phyloP scores from a whole-genome alignment of 2,888 invertebrate species.

The Conops quadrifasciatus region DNA sequence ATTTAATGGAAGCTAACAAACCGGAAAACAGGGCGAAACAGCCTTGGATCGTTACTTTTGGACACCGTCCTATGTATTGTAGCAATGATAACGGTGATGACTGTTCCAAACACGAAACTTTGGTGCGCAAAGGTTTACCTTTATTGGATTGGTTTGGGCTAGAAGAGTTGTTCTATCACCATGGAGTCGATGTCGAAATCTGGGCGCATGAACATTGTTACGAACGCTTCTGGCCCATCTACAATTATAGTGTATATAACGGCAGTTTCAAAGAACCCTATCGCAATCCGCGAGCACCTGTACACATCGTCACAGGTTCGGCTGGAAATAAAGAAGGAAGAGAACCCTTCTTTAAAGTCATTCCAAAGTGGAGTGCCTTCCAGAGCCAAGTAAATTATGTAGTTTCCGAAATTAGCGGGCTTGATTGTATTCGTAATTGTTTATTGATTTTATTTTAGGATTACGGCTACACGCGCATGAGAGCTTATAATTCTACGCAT shows the following conservation, averaged over 20 bases:
- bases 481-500: constrained; percentile 82
- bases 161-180: constrained; percentile 85
- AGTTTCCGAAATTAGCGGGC: background rate
- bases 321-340: constrained; percentile 87
- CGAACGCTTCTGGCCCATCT: constrained; percentile 94
- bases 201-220: constrained; percentile 99
- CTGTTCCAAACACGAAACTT: constrained; percentile 74
- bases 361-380: constrained; percentile 83
- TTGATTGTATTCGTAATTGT: background rate
- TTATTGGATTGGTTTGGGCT: constrained; percentile 74
- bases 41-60: constrained; percentile 86
- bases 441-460: constrained; percentile 66
- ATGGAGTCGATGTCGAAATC: constrained; percentile 91
- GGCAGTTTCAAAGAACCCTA: constrained; percentile 69
- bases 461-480: constrained; percentile 91
- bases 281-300: constrained; percentile 78
- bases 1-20: constrained; percentile 77
- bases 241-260: constrained; percentile 79
- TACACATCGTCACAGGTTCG: constrained; percentile 90
- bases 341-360: constrained; percentile 73
- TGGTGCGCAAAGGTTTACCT: constrained; percentile 74
- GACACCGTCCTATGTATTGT: constrained; percentile 92
- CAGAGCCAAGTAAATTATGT: constrained; percentile 68
- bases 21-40: constrained; percentile 76
- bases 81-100: constrained; percentile 84